These are phyloP conservation scores for Paguma larvata DNA, from an alignment of 2,797 vertebrate species.

Conservation along the genomic window DNA sequence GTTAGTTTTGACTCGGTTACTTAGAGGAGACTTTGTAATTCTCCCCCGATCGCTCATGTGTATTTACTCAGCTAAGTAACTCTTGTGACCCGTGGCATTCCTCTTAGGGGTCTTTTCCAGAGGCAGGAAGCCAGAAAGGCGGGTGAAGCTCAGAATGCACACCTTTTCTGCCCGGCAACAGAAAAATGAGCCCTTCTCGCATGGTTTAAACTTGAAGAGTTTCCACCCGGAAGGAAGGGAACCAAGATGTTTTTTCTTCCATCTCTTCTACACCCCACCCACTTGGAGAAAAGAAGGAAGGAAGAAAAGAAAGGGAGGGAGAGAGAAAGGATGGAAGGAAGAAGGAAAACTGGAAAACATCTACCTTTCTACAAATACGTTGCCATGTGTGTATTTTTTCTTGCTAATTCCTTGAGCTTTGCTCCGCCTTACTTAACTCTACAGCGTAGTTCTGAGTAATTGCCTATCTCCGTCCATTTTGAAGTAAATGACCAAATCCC, in stretches of 20 bases:
- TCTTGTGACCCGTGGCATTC: conserved; percentile 55
- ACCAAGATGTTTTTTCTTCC: not conserved
- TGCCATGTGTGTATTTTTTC: not conserved
- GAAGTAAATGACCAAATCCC: not conserved
- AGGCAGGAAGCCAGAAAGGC: conserved; percentile 56
- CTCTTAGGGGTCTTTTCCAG: conserved; percentile 40
- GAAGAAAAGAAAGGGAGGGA: no score
- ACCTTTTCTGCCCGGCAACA: conserved; percentile 31
- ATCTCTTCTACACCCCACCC: not conserved
- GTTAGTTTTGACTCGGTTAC: conserved; percentile 59
- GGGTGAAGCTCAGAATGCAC: not conserved
- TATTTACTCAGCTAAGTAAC: conserved; percentile 73
- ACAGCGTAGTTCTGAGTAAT: not conserved
- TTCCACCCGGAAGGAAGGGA: conserved; percentile 34
- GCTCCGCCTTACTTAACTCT: not conserved
- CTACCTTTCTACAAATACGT: conserved; percentile 17
- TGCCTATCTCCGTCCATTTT: not conserved
- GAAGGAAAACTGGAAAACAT: not conserved
- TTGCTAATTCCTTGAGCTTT: not conserved
- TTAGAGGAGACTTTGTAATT: conserved; percentile 60
- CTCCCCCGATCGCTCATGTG: conserved; percentile 23
- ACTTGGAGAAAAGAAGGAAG: no score
- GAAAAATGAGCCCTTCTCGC: not conserved
- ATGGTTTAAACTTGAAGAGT: not conserved
- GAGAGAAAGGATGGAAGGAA: no score